Percentiles rank a stretch among this genome's conserved stretches.
These are phyloP conservation scores for Ondatra zibethicus DNA, from an alignment of 2,113 vertebrate species.

Conservation along the genomic window DNA sequence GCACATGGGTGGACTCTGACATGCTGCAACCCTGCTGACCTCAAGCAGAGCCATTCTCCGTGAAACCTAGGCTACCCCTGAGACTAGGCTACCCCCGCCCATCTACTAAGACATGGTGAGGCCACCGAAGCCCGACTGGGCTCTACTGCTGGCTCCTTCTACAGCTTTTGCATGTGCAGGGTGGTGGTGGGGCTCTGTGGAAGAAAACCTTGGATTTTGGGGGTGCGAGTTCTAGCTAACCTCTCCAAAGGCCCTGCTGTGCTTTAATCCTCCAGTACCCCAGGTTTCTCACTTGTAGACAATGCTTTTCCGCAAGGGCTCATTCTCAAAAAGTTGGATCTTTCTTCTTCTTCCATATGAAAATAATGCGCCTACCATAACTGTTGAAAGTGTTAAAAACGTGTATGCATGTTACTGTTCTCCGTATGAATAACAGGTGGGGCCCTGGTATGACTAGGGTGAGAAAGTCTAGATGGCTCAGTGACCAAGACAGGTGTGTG, in stretches of 20 bases:
- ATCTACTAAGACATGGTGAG: not conserved
- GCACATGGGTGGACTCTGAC: not conserved
- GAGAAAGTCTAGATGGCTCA: not conserved
- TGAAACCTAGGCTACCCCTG: not conserved
- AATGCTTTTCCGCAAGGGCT: not conserved
- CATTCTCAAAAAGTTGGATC: slow-evolving; percentile 13
- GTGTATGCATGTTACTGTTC: not conserved
- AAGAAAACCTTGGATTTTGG: not conserved
- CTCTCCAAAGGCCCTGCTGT: not conserved
- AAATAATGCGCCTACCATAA: not conserved
- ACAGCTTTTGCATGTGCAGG: not conserved
- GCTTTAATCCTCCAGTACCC: not conserved
- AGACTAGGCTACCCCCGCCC: not conserved
- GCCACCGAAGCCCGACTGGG: no score
- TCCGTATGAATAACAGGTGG: not conserved
- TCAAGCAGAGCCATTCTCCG: not conserved
- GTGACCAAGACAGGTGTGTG: not conserved
- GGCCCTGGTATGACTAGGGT: not conserved
- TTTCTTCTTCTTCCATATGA: not conserved
- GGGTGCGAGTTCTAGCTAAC: not conserved
- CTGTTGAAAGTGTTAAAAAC: not conserved
- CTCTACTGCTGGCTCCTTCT: not conserved
- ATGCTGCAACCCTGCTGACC: not conserved
- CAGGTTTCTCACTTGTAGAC: slow-evolving; percentile 39
- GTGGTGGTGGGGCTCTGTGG: not conserved